phyloP scores from a whole-genome alignment of 2,888 invertebrate species.

The Synergus umbraculus region DNA sequence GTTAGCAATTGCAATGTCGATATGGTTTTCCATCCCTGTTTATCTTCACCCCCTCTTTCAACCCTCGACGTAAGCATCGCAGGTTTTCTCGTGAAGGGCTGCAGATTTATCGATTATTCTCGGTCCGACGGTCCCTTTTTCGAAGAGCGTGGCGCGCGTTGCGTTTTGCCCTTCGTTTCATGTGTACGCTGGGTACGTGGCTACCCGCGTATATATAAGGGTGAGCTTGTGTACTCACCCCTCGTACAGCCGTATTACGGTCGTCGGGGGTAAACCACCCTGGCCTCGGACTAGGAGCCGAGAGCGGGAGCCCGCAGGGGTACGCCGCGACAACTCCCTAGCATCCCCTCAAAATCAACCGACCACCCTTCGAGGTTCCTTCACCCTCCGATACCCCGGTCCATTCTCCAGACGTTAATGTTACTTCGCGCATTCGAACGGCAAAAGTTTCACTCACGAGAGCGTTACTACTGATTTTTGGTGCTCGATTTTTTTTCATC shows the following conservation, averaged over 20 bases:
- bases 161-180: constrained; percentile 55
- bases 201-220: constrained; percentile 61
- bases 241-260: constrained; percentile 67
- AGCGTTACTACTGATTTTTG: neutral
- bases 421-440: constrained; percentile 26
- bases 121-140: constrained; percentile 71
- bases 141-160: constrained; percentile 57
- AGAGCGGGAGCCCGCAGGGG: constrained; percentile 74
- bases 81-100: constrained; percentile 55
- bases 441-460: constrained; percentile 11
- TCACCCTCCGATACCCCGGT: constrained; percentile 52
- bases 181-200: constrained; percentile 59
- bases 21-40: constrained; percentile 29
- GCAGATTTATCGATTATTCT: constrained; percentile 74
- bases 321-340: constrained; percentile 77
- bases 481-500: neutral
- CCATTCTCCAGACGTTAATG: constrained; percentile 48
- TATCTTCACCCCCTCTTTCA: constrained; percentile 30
- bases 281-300: constrained; percentile 65
- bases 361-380: constrained; percentile 62
- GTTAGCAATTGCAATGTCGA: constrained; percentile 10
- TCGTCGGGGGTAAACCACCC: constrained; percentile 68
- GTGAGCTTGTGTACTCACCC: constrained; percentile 61
- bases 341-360: constrained; percentile 78
- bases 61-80: constrained; percentile 14